Evolutionary conservation across 2,113 vertebrate species (phyloP), one percentile per base, ranked within the genome.

Genomic region (Pardalotus punctatus): DNA sequence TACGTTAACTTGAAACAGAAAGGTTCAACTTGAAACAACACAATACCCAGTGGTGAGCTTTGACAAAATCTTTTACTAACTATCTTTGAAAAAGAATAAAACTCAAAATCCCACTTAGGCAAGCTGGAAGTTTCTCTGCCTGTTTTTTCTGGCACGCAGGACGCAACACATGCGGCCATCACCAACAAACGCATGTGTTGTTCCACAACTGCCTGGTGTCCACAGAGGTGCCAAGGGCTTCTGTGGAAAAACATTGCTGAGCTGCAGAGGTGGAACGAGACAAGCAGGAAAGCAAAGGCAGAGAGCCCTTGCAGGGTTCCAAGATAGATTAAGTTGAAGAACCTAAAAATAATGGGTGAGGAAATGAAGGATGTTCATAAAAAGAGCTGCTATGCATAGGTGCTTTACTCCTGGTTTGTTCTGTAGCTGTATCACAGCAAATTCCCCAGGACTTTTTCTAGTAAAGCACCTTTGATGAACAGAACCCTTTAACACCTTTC

Each of bases 181-280:
- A 61, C 25, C 42, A 66, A 65, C 23, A 50, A 65, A 38, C 2
- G 3, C 2, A 1, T 3, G 4, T 31, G 58, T 6, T 48, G 6
- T 12, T 57, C 31, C 33, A 47, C 50, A 86, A 62, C 73, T 85
- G 78, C 53, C 77, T 3, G 4, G 17, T 38, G 27, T 84, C 31
- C 89, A 81, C 20, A 36, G 2, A 25, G 17, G 17, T 58, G 62
- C 67, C 54, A 70, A 66, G 35, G 62, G 33, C 50, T 82, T 38
- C 12, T 0, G n/a, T 2, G 47, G n/a, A 27, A 73, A 66, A 47
- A 5, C 16, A 12, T 0, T 38, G 7, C 43, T 33, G 33, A 69
- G 14, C 48, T 60, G 70, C 50, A 71, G 53, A 71, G n/a, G 10
- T 22, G 57, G 35, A 62, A 71, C 0, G 27, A 51, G 28, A 36